Evolutionary conservation across 1,140 invertebrate species (phyloP).

Genomic region (Lethrus apterus): DNA sequence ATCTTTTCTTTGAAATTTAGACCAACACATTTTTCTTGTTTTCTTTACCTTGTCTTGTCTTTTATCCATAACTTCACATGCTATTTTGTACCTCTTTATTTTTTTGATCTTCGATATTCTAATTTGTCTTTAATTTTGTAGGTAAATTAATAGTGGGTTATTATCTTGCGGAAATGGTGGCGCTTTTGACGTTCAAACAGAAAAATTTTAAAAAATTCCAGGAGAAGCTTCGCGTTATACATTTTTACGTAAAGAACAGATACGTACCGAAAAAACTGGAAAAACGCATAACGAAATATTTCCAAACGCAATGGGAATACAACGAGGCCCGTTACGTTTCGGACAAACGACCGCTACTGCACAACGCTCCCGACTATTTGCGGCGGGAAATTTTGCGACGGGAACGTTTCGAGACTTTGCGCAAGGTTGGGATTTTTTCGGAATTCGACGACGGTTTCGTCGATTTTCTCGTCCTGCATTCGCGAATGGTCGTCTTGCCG

Average conservation of each 20-base stretch:
- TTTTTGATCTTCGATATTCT: conserved; percentile 1
- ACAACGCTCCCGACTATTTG: conserved; percentile 12
- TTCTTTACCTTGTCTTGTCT: no score
- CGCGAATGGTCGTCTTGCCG: conserved; percentile 41
- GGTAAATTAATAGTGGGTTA: conserved; percentile 40
- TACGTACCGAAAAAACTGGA: conserved; percentile 42
- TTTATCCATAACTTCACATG: no score
- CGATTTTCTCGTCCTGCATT: conserved; percentile 24
- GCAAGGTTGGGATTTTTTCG: conserved; percentile 14
- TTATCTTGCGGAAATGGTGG: conserved; percentile 43
- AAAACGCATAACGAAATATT: conserved; percentile 43
- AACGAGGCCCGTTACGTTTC: conserved; percentile 26
- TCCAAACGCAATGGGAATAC: conserved; percentile 45
- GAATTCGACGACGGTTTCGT: conserved; percentile 17
- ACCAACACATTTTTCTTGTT: no score
- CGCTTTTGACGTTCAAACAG: conserved; percentile 41
- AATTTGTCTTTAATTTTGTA: conserved; percentile 3
- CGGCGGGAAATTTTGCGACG: conserved; percentile 12
- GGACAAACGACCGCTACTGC: conserved; percentile 11
- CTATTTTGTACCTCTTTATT: not conserved
- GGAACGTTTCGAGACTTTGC: conserved; percentile 18
- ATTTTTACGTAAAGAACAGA: conserved; percentile 43
- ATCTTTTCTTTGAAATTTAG: no score
- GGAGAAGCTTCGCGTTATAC: conserved; percentile 42
- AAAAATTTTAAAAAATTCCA: conserved; percentile 44